phyloP scores from a whole-genome alignment of 2,888 invertebrate species.

The Nephrotoma guestfalica region DNA sequence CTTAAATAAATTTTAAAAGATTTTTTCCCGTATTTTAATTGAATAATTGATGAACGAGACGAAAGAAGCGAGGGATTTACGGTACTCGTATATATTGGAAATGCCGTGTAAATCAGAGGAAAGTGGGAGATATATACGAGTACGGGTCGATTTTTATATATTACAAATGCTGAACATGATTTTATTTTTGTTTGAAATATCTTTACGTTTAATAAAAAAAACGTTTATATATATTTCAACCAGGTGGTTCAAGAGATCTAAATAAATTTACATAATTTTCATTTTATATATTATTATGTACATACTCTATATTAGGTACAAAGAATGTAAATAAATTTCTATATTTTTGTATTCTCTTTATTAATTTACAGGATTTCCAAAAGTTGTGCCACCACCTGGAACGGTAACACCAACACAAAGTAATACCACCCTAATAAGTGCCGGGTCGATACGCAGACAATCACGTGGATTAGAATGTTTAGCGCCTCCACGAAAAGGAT shows the following conservation, averaged over 20 bases:
- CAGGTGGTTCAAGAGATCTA: neutral
- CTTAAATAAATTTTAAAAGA: neutral
- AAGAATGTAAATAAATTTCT: neutral
- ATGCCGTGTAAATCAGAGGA: neutral
- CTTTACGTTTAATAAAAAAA: neutral
- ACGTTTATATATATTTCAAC: neutral
- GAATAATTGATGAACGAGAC: neutral
- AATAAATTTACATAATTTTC: neutral
- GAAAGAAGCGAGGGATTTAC: neutral
- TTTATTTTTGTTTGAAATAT: neutral
- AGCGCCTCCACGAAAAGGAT: slow-evolving; percentile 41
- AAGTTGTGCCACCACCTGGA: slow-evolving; percentile 56
- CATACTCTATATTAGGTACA: no score
- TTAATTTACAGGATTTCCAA: slow-evolving; percentile 46
- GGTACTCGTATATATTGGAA: neutral
- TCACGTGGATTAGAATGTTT: slow-evolving; percentile 52
- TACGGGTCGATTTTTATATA: neutral
- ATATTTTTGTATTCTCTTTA: neutral
- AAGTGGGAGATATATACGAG: no score
- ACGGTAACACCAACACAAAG: slow-evolving; percentile 34
- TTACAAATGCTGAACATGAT: neutral
- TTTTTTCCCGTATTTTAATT: neutral
- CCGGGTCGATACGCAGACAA: slow-evolving; percentile 25
- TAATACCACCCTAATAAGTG: slow-evolving; percentile 1
- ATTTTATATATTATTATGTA: neutral